Base-by-base conservation (phyloP, 2,113 vertebrate genomes). In the Gasterosteus nipponicus region DNA sequence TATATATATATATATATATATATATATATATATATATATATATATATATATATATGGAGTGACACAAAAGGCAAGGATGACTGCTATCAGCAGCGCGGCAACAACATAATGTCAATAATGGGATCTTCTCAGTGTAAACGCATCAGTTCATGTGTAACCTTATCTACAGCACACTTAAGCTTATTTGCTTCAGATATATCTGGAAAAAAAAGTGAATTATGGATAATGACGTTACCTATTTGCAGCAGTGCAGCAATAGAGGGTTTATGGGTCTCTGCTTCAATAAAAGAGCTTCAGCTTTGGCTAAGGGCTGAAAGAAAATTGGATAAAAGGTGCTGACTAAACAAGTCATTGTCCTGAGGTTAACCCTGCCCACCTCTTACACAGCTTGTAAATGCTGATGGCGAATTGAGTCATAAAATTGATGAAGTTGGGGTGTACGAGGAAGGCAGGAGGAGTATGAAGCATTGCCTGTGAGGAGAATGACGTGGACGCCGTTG, bases 251-350 rank as follows among this genome's bases (percentile, higher is more conserved):
- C 80, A 74, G 82, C 78, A 69, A 54, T 33, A 76, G 58, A 70
- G 76, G 22, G 71, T 88, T 89, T 83, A 87, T 80, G 77, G 75
- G 47, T 73, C 78, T 77, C 26, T 63, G 78, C 70, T 84, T 80
- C 73, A 76, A 75, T 78, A 85, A 82, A 87, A 74, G 68, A 16
- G 44, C 72, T 59, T 38, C 5, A 70, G 82, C 69, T 74, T 38
- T 77, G 69, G 72, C 75, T 68, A 41, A 74, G 42, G 57, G 80
- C 73, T 72, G 62, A 66, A 73, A 84, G 79, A 79, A 79, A 84
- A 91, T 88, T 88, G 83, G 80, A 83, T 86, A 66, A 71, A 79
- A 87, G 84, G 64, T 77, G 87, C 84, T 87, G 90, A 90, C 84
- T 85, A 74, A 83, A 88, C 87, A 86, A 79, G 9, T 75, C 71